Conservation (phyloP, 2,113 vertebrate species). For the Anguilla japonica region DNA sequence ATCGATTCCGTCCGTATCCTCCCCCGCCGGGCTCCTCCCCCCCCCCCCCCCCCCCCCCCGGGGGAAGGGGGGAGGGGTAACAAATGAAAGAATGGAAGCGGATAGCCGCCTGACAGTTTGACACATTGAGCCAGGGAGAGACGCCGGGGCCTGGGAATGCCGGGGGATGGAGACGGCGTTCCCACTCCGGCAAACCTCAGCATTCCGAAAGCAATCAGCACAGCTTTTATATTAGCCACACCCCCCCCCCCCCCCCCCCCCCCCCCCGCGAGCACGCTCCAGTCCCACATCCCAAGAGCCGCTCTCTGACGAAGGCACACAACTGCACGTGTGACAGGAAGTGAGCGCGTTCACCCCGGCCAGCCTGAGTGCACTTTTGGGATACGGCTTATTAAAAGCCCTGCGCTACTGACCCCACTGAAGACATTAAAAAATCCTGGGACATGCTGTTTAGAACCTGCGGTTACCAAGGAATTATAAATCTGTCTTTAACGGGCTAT, state of each 20-base stretch:
- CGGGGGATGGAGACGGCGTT: neutral
- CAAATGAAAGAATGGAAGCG: conserved; percentile 36
- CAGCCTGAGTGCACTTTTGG: neutral
- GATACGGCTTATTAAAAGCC: neutral
- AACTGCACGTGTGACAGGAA: neutral
- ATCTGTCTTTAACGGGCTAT: neutral
- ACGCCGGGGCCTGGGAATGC: neutral
- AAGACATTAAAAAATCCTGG: neutral
- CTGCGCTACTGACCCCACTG: neutral
- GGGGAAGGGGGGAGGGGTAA: neutral
- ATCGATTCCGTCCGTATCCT: conserved; percentile 48
- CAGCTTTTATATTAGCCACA: conserved; percentile 8
- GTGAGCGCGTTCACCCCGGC: neutral
- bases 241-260: neutral
- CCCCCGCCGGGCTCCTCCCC: neutral
- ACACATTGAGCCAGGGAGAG: conserved; percentile 28
- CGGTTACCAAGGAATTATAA: neutral
- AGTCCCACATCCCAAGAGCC: neutral
- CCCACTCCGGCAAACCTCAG: neutral
- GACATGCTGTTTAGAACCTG: neutral
- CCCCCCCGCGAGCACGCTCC: neutral
- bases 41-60: too few relatives aligned
- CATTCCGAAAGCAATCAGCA: conserved; percentile 12
- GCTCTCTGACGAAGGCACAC: neutral
- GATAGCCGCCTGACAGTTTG: conserved; percentile 34